These are phyloP conservation scores for Exaiptasia diaphana DNA, from an alignment of 64 coral and sea anemone genomes.

Conservation along the genomic window DNA sequence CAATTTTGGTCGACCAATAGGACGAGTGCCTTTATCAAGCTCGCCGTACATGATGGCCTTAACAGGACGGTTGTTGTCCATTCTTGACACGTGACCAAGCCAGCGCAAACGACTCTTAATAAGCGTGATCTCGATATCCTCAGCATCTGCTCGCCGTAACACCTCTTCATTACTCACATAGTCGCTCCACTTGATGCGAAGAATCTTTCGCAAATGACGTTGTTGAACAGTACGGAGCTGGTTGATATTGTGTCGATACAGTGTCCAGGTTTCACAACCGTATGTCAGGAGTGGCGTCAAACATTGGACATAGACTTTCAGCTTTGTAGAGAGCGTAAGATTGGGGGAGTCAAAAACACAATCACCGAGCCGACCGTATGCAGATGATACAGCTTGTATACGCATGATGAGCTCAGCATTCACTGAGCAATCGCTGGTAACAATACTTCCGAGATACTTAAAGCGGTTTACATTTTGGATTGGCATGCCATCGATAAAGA, in stretches of 20 bases:
- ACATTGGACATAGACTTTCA: neutral
- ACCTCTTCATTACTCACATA: constrained; percentile 20
- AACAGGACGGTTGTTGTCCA: neutral
- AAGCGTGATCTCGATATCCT: neutral
- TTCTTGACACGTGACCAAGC: neutral
- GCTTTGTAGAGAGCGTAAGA: constrained; percentile 4
- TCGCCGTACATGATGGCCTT: neutral
- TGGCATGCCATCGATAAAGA: constrained; percentile 31
- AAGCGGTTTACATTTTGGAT: neutral
- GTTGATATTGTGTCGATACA: constrained; percentile 23
- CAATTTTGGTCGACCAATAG: neutral
- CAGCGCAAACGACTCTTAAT: neutral
- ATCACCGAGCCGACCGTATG: neutral
- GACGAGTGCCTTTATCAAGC: neutral
- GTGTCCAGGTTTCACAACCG: constrained; percentile 1
- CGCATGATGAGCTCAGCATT: constrained; percentile 27
- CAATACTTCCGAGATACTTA: neutral
- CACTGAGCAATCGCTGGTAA: constrained; percentile 23
- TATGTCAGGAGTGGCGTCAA: constrained; percentile 17
- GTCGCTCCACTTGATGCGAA: constrained; percentile 13
- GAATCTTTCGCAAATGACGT: neutral
- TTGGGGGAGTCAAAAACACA: constrained; percentile 18
- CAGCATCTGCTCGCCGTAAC: neutral
- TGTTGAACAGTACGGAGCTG: constrained; percentile 42
- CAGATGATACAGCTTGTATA: constrained; percentile 39